A percentile compares a stretch with the other conserved stretches of the same genome.
These are phyloP conservation scores for Chiloscyllium plagiosum DNA, from an alignment of 2,113 vertebrate species.

Conservation along the genomic window DNA sequence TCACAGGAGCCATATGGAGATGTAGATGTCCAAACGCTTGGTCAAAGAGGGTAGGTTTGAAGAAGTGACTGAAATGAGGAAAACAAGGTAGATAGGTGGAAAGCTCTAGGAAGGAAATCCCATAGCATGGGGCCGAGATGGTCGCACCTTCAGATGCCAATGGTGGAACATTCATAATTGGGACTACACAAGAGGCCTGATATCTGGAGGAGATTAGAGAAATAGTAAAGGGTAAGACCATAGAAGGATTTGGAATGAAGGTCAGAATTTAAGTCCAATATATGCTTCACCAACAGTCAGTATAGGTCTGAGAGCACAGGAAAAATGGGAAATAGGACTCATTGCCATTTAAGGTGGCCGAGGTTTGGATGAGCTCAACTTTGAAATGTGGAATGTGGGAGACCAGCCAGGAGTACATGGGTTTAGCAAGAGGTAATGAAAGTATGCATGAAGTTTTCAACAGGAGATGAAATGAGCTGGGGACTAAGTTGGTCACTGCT, in stretches of 20 bases:
- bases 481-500: no score
- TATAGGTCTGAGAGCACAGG: background rate
- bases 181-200: background rate
- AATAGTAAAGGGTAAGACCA: no score
- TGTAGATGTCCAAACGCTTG: background rate
- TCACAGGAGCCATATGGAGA: background rate
- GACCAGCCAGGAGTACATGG: no score
- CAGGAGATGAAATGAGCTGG: no score
- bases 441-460: no score
- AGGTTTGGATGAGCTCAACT: background rate
- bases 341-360: background rate
- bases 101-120: background rate
- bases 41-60: background rate
- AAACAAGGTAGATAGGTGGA: background rate
- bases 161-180: background rate
- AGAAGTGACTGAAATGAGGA: background rate
- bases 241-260: background rate
- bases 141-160: background rate
- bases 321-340: background rate
- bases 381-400: no score
- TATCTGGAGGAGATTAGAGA: no score
- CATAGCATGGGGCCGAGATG: background rate
- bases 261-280: background rate
- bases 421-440: no score
- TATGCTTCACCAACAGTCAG: background rate